Evolutionary conservation across 2,113 vertebrate genomes (phyloP), one percentile per base, ranked within the genome.

Genomic region (Symphodus melops): DNA sequence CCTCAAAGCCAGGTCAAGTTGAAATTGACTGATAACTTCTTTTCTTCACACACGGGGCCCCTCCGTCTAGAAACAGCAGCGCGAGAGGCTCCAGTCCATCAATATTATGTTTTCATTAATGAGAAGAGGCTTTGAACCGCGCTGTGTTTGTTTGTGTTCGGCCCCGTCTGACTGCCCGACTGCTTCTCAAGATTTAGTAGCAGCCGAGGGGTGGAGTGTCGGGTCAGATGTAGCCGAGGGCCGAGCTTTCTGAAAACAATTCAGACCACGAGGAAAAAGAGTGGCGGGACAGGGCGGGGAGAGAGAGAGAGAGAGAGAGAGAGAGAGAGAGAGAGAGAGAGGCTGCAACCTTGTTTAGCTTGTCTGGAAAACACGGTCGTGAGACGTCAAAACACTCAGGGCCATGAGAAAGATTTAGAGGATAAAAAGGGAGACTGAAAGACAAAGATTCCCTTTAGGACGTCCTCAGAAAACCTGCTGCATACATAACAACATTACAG

Each of bases 31-130:
- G 68, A 75, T 82, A 64, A 72, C 20, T 56, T 52, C 42, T 33
- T 57, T 41, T 21, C 68, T 23, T 72, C 49, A 64, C 41, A 19
- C 53, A 51, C 52, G 63, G 20, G 65, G 62, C 74, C 78, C 54
- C 65, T 71, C 71, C 62, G 82, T 79, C 54, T 11, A 0, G 19
- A 25, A 14, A 51, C 7, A 1, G 66, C 41, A 28, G 53, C 17
- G 49, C 8, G 66, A 69, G 68, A 59, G 67, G 68, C 77, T 74
- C 82, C 85, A 72, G 84, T 88, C 79, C 82, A 75, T 81, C 85
- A 89, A 89, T 90, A 76, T 86, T 92, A 83, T 89, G 88, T 89
- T 89, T 90, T 84, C 76, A 86, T 86, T 90, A 69, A 88, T 82
- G 81, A 81, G 77, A 74, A 72, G 75, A 55, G 60, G 79, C 74